Evolutionary conservation across 2,113 vertebrate species (phyloP), one percentile per base, ranked within the genome.

Genomic region (Oxyura jamaicensis): DNA sequence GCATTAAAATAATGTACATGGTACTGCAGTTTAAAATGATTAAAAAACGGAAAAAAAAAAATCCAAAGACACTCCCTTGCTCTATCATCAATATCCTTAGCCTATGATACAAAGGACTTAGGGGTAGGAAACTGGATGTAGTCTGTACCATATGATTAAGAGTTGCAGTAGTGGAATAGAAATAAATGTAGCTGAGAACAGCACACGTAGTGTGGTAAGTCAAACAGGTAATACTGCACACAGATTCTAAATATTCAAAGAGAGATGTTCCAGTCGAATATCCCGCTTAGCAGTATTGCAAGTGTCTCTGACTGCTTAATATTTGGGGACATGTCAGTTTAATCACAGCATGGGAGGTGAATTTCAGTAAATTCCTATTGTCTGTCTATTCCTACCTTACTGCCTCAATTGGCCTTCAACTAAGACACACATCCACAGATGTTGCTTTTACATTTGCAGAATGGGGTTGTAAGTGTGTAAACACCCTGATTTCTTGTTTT

Each of bases 161-260:
- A 82, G 23, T 6, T 86, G 29, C 39, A 71, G 31, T 16, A 76
- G 28, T 46, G 53, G 36, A 56, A 41, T 5, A 73, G 53, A 79
- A 79, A 88, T 53, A 88, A 88, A 50, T 19, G 35, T 29, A 77
- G 60, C 29, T 78, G 68, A 90, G 75, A 78, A 86, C 86, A 93
- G 13, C 5, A 26, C 29, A 36, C 75, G 29, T 90, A 29, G 44
- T 6, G 7, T 29, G 12, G 26, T 44, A 92, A 89, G 36, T 8
- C 13, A 87, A 58, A 5, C 25, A 77, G 14, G 42, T 44, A 95
- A 74, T 71, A 17, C 50, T 63, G 59, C 5, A 59, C 13, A 52
- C 48, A 39, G 18, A 55, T 76, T 80, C 59, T 55, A 83, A 80
- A 46, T 69, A 66, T 62, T 35, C 67, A 28, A 87, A 72, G 42